Base-by-base conservation (phyloP, 2,113 vertebrate genomes). In the Rhynchopsitta pachyrhyncha region DNA sequence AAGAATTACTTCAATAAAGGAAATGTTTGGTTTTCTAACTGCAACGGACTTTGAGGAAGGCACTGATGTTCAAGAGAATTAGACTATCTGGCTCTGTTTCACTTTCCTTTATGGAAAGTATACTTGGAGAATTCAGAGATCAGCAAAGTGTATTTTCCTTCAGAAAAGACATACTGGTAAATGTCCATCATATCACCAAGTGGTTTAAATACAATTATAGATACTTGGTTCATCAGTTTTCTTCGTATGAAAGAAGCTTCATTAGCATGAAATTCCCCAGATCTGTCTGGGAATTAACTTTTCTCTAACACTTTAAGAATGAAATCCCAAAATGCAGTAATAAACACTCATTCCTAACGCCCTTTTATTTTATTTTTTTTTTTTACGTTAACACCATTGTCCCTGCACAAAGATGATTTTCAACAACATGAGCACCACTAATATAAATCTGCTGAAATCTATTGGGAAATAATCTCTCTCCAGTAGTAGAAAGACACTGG, bases 341-440 rank as follows among this genome's bases (percentile, higher is more conserved):
- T 46, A 77, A 93, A 53, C 22, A 62, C 7, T 67, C 11, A 57
- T 74, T 89, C 71, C 17, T 77, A 55, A 57, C 18, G 10, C 7
- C 2, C 17, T 19, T 17, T 42, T 41, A 11, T 52, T 29, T 29
- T 39, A 5, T 11, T 17, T 31, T 47, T 35, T 39, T 39, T 35
- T 46, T 70, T 52, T 2, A 83, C 0, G 0, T 68, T 80, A 88
- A 69, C 27, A 78, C 10, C 23, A 55, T 62, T 0, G 0, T 39
- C 46, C 46, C 50, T 59, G 25, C 33, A 74, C 3, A 78, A 55
- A 91, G 41, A 59, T 22, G 11, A 64, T 31, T 77, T 82, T 85
- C 59, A 82, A 39, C 69, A 77, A 60, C 9, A 41, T 9, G 13
- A 70, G 46, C 37, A 52, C 13, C 24, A 42, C 33, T 52, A 78